A percentile compares a stretch with the other conserved stretches of the same genome.
Evolutionary conservation across 2,888 invertebrate genomes (phyloP).

Genomic region (Synergus umbraculus): DNA sequence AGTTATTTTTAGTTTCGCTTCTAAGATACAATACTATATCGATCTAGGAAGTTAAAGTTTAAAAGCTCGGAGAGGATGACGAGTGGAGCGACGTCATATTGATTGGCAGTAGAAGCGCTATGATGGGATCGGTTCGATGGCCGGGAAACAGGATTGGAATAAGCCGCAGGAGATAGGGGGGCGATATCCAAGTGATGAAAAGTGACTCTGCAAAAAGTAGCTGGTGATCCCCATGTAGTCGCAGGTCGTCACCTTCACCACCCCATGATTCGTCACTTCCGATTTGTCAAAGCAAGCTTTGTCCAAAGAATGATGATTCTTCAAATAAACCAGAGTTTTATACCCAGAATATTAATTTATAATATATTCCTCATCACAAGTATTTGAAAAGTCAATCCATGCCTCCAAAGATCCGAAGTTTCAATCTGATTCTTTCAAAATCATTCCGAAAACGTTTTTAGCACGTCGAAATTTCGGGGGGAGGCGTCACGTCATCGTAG

Average conservation of each 20-base stretch:
- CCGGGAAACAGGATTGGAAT: slow-evolving; percentile 68
- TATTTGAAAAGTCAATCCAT: too few species aligned
- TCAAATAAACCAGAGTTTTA: neutral
- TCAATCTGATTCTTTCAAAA: too few species aligned
- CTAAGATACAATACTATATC: neutral
- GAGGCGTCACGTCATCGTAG: too few species aligned
- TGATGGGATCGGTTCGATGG: slow-evolving; percentile 64
- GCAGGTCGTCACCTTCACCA: slow-evolving; percentile 53
- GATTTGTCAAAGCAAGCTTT: slow-evolving; percentile 53
- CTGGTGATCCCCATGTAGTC: slow-evolving; percentile 50
- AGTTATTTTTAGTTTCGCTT: neutral
- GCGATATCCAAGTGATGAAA: slow-evolving; percentile 68
- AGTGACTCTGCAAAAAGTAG: slow-evolving; percentile 68
- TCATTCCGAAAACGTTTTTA: too few species aligned
- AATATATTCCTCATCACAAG: neutral
- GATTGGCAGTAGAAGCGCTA: slow-evolving; percentile 60
- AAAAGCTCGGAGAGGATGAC: slow-evolving; percentile 53
- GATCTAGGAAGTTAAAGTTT: slow-evolving; percentile 44
- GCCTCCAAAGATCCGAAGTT: too few species aligned
- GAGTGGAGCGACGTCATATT: slow-evolving; percentile 59
- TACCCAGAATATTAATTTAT: neutral
- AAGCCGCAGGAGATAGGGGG: slow-evolving; percentile 62
- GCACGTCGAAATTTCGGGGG: too few species aligned
- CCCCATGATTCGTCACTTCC: slow-evolving; percentile 53
- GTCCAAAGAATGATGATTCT: neutral